Evolutionary conservation across 2,113 vertebrate species (phyloP).

Genomic region (Sinocyclocheilus maitianheensis): DNA sequence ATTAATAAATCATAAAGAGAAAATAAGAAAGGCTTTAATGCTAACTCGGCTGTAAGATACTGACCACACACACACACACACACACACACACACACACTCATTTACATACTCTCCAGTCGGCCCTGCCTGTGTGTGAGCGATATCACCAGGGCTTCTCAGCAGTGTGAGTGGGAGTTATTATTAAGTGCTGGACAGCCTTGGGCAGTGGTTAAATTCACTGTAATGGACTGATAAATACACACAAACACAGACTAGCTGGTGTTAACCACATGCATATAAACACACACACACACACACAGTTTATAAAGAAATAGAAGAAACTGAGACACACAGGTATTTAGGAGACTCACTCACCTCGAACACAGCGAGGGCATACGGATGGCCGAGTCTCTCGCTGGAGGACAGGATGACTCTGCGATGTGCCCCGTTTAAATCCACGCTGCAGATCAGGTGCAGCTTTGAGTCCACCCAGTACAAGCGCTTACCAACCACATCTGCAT

Average conservation of each 20-base stretch:
- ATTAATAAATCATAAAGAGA: neutral
- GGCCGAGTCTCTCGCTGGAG: constrained; percentile 85
- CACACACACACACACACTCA: too few species aligned
- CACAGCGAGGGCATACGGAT: constrained; percentile 92
- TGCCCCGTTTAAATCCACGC: constrained; percentile 89
- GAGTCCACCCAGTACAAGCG: constrained; percentile 98
- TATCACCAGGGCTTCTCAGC: too few species aligned
- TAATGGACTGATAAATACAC: neutral
- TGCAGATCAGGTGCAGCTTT: constrained; percentile 92
- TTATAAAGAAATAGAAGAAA: neutral
- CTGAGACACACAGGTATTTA: constrained; percentile 6
- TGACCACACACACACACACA: neutral
- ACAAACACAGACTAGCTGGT: neutral
- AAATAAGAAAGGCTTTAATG: neutral
- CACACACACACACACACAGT: too few species aligned
- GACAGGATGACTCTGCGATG: constrained; percentile 89
- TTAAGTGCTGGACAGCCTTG: neutral
- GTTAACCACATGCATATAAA: too few species aligned
- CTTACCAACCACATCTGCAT: constrained; percentile 87
- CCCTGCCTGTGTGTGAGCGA: neutral
- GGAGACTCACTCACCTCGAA: constrained; percentile 84
- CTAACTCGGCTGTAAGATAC: neutral
- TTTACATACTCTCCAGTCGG: too few species aligned
- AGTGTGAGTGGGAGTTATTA: neutral
- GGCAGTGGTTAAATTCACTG: neutral